phyloP scores from a whole-genome alignment of 2,113 vertebrate species.

The Labeo rohita region DNA sequence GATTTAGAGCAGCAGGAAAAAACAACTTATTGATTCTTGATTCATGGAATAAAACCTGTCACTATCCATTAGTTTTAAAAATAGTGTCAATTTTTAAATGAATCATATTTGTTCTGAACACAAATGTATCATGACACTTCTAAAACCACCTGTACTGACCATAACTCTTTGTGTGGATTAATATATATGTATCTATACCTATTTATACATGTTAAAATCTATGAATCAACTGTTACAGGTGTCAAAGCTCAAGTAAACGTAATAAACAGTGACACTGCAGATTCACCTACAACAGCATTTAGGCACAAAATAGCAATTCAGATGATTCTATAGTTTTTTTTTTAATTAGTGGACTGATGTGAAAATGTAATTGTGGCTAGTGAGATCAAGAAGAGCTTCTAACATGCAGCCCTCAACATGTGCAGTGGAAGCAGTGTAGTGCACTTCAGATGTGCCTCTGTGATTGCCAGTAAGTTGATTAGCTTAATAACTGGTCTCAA shows the following conservation, averaged over 20 bases:
- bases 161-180: not conserved
- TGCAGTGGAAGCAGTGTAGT: not conserved
- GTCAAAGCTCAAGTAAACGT: no score
- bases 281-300: no score
- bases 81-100: no score
- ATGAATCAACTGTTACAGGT: no score
- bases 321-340: not conserved
- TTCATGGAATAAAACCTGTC: no score
- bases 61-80: no score
- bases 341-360: not conserved
- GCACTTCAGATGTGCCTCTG: slow-evolving; percentile 25
- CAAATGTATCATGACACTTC: not conserved
- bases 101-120: not conserved
- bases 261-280: no score
- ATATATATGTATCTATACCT: not conserved
- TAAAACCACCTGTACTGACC: not conserved
- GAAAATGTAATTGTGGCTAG: not conserved
- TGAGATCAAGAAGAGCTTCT: not conserved
- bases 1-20: no score
- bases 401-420: not conserved
- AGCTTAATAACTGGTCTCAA: not conserved
- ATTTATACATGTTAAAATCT: no score
- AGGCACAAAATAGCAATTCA: no score
- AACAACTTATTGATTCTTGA: no score
- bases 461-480: slow-evolving; percentile 1